Evolutionary conservation across 2,888 invertebrate genomes (phyloP).

Genomic region (Scaptomyza cyrtandrae): DNA sequence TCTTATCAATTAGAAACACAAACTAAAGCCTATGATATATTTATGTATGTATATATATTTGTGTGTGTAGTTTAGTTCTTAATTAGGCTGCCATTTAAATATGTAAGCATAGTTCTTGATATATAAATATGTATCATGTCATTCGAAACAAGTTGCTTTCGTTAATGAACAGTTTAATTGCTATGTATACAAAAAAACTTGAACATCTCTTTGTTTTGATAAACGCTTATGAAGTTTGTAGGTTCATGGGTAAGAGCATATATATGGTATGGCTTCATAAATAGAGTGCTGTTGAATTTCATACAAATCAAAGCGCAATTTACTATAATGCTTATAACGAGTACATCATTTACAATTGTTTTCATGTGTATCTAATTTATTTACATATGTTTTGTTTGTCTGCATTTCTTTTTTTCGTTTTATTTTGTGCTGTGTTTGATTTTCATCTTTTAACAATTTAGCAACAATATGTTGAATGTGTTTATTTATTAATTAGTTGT

Average conservation of each 20-base stretch:
- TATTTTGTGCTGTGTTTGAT: conserved; percentile 1
- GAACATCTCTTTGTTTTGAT: conserved; percentile 24
- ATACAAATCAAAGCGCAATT: conserved; percentile 53
- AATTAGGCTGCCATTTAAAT: conserved; percentile 50
- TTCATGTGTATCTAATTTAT: conserved; percentile 46
- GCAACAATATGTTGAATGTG: conserved; percentile 49
- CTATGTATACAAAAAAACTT: conserved; percentile 19
- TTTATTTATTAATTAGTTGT: conserved; percentile 19
- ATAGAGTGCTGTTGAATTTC: conserved; percentile 24
- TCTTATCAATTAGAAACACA: conserved; percentile 72
- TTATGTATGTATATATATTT: conserved; percentile 46
- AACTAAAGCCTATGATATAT: conserved; percentile 78
- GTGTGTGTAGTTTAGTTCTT: conserved; percentile 39
- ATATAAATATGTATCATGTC: conserved; percentile 34
- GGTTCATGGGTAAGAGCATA: conserved; percentile 1
- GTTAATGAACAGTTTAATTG: conserved; percentile 28
- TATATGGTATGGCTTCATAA: conserved; percentile 8
- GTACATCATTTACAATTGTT: conserved; percentile 70
- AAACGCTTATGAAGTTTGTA: conserved; percentile 12
- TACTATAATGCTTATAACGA: conserved; percentile 57
- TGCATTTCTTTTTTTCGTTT: conserved; percentile 21
- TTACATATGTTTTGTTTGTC: conserved; percentile 57
- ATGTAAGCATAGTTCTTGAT: conserved; percentile 40
- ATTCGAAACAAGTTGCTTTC: conserved; percentile 26
- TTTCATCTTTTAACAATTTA: conserved; percentile 44